Evolutionary conservation across 2,797 vertebrate species (phyloP).

Genomic region (Trachops cirrhosus): DNA sequence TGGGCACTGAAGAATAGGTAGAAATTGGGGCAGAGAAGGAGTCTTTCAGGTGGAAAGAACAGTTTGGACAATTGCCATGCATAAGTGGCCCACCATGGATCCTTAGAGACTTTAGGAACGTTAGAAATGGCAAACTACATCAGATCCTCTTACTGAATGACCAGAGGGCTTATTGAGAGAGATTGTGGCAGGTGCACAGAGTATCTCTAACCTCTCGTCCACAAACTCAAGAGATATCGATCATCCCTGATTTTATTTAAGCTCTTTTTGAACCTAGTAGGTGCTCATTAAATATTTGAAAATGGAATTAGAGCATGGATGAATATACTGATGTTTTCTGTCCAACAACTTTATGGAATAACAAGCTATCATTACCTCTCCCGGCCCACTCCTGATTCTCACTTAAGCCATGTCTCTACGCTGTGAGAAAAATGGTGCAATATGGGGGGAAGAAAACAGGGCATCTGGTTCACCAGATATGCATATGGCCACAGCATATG

Average conservation of each 20-base stretch:
- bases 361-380: constrained; percentile 51
- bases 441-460: constrained; percentile 69
- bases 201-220: not conserved
- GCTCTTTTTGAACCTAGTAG: constrained; percentile 54
- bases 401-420: constrained; percentile 76
- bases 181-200: not conserved
- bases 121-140: not conserved
- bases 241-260: not conserved
- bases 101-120: not conserved
- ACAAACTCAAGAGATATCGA: not conserved
- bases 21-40: not conserved
- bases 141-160: not conserved
- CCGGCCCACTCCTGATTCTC: constrained; percentile 62
- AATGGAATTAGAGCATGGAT: not conserved
- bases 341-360: constrained; percentile 61
- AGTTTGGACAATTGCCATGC: not conserved
- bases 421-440: constrained; percentile 77
- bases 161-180: not conserved
- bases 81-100: not conserved
- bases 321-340: constrained; percentile 20
- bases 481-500: constrained; percentile 79
- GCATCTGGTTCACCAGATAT: constrained; percentile 80
- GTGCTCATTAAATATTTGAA: constrained; percentile 70
- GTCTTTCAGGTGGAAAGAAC: not conserved
- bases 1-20: not conserved